Conservation (phyloP, 2,888 invertebrate genomes). For the Timandra comae region DNA sequence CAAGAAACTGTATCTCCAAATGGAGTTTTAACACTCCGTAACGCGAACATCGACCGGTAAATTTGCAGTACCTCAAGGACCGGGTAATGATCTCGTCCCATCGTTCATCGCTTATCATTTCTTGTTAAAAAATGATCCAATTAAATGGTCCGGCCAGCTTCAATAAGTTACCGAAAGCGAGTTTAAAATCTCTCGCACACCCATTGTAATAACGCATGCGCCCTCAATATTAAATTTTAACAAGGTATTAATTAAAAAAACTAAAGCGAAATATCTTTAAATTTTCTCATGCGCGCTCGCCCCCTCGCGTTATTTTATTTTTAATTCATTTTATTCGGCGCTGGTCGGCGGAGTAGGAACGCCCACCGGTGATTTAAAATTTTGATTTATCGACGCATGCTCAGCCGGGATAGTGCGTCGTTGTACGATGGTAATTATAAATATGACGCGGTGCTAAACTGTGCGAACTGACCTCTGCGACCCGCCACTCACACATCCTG, state of each 20-base stretch:
- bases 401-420: constrained; percentile 41
- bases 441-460: constrained; percentile 76
- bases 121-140: constrained; percentile 74
- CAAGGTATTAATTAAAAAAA: constrained; percentile 78
- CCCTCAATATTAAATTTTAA: constrained; percentile 77
- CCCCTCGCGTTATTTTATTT: constrained; percentile 70
- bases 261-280: constrained; percentile 74
- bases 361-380: constrained; percentile 77
- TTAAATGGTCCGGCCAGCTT: constrained; percentile 56
- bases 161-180: constrained; percentile 70
- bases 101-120: constrained; percentile 62
- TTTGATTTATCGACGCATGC: constrained; percentile 72
- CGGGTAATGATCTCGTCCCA: constrained; percentile 46
- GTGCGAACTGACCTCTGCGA: constrained; percentile 66
- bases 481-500: constrained; percentile 41
- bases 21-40: constrained; percentile 7
- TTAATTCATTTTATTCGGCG: constrained; percentile 76
- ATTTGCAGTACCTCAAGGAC: constrained; percentile 40
- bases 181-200: constrained; percentile 71
- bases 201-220: constrained; percentile 75
- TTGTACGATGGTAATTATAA: constrained; percentile 67
- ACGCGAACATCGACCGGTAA: constrained; percentile 29
- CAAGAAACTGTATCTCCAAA: background rate
- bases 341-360: constrained; percentile 59
- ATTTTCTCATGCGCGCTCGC: constrained; percentile 71